Conservation (phyloP, 30 jellyfish, hydroid and myxozoan genomes). For the Nemopilema nomurai region DNA sequence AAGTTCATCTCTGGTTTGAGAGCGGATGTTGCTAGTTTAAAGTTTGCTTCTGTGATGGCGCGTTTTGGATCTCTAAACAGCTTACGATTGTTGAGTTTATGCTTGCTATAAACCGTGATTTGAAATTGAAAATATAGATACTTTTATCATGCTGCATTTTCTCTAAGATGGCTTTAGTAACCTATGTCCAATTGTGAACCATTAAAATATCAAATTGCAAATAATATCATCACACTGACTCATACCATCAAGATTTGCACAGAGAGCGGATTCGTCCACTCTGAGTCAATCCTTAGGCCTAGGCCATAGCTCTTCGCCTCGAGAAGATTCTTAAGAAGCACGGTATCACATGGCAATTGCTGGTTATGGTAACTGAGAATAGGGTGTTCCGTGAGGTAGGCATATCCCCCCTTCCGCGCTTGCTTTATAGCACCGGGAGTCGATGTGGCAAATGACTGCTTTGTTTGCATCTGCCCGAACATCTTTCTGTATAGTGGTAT, state of each 20-base stretch:
- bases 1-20: too few relatives aligned
- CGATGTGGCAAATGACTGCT: conserved; percentile 59
- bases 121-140: too few relatives aligned
- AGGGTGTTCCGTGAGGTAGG: conserved; percentile 87
- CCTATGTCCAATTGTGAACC: too few relatives aligned
- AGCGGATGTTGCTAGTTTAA: too few relatives aligned
- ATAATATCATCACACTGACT: neutral
- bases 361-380: conserved; percentile 68
- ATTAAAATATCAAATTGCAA: neutral
- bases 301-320: conserved; percentile 92
- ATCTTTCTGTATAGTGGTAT: conserved; percentile 76
- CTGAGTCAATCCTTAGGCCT: conserved; percentile 79
- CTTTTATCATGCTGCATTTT: too few relatives aligned
- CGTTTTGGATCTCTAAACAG: too few relatives aligned
- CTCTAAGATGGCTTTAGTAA: too few relatives aligned
- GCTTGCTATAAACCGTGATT: too few relatives aligned
- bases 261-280: conserved; percentile 87
- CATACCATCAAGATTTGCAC: conserved; percentile 69
- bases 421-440: conserved; percentile 59
- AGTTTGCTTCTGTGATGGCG: too few relatives aligned
- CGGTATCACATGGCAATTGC: conserved; percentile 83
- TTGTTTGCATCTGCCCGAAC: conserved; percentile 68
- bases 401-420: conserved; percentile 76
- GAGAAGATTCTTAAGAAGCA: conserved; percentile 69
- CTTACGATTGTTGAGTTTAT: too few relatives aligned